A percentile compares a stretch with the other conserved stretches of the same genome.
Evolutionary conservation across 64 coral and sea anemone genomes (phyloP).

Genomic region (Montipora efflorescens): DNA sequence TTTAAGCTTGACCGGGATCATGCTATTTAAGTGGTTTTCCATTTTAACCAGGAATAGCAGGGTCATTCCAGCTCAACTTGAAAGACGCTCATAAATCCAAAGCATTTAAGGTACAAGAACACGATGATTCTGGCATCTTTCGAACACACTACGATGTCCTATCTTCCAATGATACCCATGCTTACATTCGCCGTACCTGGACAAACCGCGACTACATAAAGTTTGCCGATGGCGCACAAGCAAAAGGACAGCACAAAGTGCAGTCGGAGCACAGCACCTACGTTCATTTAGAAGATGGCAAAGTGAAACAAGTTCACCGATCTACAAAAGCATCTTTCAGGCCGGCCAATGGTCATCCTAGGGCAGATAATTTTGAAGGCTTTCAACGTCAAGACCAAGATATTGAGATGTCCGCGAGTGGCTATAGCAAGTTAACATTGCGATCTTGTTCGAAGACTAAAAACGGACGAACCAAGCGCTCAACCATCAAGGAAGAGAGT

Average conservation of each 20-base stretch:
- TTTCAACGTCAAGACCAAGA: slow-evolving; percentile 62
- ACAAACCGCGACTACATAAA: slow-evolving; percentile 73
- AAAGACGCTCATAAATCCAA: background rate
- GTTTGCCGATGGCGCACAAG: slow-evolving; percentile 74
- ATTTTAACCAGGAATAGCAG: slow-evolving; percentile 69
- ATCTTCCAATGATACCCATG: slow-evolving; percentile 59
- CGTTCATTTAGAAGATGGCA: slow-evolving; percentile 57
- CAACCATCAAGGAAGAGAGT: background rate
- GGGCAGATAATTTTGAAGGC: slow-evolving; percentile 66
- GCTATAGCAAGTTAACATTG: slow-evolving; percentile 68
- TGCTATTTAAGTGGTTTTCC: background rate
- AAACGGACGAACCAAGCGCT: slow-evolving; percentile 16
- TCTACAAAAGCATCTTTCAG: slow-evolving; percentile 34
- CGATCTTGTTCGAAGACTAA: slow-evolving; percentile 13
- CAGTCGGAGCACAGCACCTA: slow-evolving; percentile 29
- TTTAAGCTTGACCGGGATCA: too few species aligned
- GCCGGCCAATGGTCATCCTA: slow-evolving; percentile 52
- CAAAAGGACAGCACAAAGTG: slow-evolving; percentile 64
- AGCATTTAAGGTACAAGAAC: slow-evolving; percentile 51
- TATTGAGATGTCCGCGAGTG: slow-evolving; percentile 66
- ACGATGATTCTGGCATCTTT: slow-evolving; percentile 91
- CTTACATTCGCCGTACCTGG: slow-evolving; percentile 69
- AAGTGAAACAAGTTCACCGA: slow-evolving; percentile 30
- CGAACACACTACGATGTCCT: slow-evolving; percentile 62
- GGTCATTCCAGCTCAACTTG: slow-evolving; percentile 80